A percentile compares a stretch with the other conserved stretches of the same genome.
phyloP scores from a whole-genome alignment of 1,140 invertebrate genomes.

The Drosophila miranda region DNA sequence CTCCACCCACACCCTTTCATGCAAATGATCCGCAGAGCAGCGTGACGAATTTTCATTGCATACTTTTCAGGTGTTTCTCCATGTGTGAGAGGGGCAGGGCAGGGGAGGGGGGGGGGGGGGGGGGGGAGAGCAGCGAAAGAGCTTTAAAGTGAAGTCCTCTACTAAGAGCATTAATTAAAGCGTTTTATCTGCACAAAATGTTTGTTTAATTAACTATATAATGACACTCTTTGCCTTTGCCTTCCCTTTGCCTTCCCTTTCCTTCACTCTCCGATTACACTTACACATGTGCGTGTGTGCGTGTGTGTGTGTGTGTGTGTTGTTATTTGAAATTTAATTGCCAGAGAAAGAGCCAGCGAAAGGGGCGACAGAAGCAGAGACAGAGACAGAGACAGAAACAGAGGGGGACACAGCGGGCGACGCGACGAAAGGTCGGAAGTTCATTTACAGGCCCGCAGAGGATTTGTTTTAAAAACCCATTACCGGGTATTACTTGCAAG shows the following conservation, averaged over 20 bases:
- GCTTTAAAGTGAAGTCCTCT: slow-evolving; percentile 43
- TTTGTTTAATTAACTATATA: slow-evolving; percentile 78
- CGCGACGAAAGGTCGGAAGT: neutral
- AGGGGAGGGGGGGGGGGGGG: neutral
- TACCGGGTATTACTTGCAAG: slow-evolving; percentile 78
- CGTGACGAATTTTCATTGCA: slow-evolving; percentile 49
- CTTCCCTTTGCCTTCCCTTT: neutral
- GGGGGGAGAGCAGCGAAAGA: neutral
- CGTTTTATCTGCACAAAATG: slow-evolving; percentile 68
- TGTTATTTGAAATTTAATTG: slow-evolving; percentile 78
- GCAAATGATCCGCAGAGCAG: slow-evolving; percentile 3
- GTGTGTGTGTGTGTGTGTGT: slow-evolving; percentile 28
- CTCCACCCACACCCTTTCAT: slow-evolving; percentile 14
- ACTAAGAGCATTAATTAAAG: slow-evolving; percentile 67
- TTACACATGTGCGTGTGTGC: neutral
- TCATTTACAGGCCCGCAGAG: slow-evolving; percentile 69
- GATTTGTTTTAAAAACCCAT: slow-evolving; percentile 80
- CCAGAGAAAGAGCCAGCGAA: slow-evolving; percentile 12
- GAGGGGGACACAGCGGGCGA: neutral
- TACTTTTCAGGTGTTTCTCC: slow-evolving; percentile 67
- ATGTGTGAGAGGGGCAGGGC: neutral
- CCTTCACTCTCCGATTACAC: neutral
- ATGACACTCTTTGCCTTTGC: slow-evolving; percentile 49
- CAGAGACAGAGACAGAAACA: neutral
- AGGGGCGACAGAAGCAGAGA: slow-evolving; percentile 6